Conservation (phyloP, 2,797 vertebrate genomes). For the Cryptoblepharus egeriae region DNA sequence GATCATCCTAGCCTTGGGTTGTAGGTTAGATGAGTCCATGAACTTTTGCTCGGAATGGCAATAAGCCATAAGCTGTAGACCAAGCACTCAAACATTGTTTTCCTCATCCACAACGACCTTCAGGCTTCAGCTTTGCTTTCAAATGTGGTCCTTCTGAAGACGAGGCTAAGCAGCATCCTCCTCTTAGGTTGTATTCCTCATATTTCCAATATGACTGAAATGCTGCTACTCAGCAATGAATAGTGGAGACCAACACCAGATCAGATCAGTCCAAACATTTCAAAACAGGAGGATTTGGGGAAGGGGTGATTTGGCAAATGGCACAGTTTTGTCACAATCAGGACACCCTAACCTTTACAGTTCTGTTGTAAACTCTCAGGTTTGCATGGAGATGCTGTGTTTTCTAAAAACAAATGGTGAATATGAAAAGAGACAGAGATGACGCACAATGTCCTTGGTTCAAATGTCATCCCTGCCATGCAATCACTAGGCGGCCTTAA, state of each 20-base stretch:
- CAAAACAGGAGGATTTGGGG: not conserved
- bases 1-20: slow-evolving; percentile 56
- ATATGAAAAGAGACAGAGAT: too few relatives aligned
- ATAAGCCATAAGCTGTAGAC: not conserved
- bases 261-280: not conserved
- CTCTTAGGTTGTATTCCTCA: not conserved
- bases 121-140: not conserved
- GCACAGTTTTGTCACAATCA: not conserved
- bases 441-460: not conserved
- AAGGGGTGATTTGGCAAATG: too few relatives aligned
- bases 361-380: not conserved
- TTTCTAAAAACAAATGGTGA: not conserved
- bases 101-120: not conserved
- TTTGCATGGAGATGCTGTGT: not conserved
- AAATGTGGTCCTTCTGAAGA: not conserved
- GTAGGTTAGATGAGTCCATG: slow-evolving; percentile 52
- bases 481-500: too few relatives aligned
- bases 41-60: slow-evolving; percentile 28
- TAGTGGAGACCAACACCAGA: not conserved
- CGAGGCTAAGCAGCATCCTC: not conserved
- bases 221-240: not conserved
- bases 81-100: not conserved
- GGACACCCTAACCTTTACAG: not conserved
- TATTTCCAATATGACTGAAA: not conserved
- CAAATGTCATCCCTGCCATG: too few relatives aligned